These are phyloP conservation scores for Drosophila kohkoa DNA, from an alignment of 1,140 invertebrate species.

Conservation along the genomic window DNA sequence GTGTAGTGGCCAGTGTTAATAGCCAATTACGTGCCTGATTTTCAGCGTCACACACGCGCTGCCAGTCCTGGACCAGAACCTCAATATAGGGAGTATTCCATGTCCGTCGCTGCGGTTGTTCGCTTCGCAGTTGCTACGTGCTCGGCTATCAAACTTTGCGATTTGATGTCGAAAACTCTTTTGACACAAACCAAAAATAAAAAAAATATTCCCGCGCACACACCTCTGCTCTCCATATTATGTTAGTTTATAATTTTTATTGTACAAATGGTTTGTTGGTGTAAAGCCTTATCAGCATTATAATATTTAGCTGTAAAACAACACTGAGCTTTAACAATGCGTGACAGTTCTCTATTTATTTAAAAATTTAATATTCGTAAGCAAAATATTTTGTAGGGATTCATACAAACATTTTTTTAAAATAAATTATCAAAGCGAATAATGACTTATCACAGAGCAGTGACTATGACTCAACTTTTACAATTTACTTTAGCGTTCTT, in stretches of 20 bases:
- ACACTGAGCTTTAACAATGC: neutral
- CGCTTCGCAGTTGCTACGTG: slow-evolving; percentile 55
- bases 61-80: slow-evolving; percentile 9
- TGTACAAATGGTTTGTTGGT: slow-evolving; percentile 42
- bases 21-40: slow-evolving; percentile 73
- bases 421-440: slow-evolving; percentile 14
- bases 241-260: slow-evolving; percentile 69
- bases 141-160: slow-evolving; percentile 71
- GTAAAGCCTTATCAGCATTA: slow-evolving; percentile 35
- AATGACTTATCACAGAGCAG: slow-evolving; percentile 20
- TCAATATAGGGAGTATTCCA: neutral
- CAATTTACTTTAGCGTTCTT: slow-evolving; percentile 32
- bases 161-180: slow-evolving; percentile 66
- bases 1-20: slow-evolving; percentile 66
- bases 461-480: slow-evolving; percentile 34
- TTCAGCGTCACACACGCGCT: slow-evolving; percentile 31
- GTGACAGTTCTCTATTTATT: no score
- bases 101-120: slow-evolving; percentile 33
- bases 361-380: no score
- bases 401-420: no score
- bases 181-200: neutral
- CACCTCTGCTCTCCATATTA: slow-evolving; percentile 31
- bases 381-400: no score
- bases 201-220: neutral
- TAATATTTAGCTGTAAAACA: slow-evolving; percentile 16